phyloP scores from a whole-genome alignment of 2,888 invertebrate species.

The Drosophila quinaria region DNA sequence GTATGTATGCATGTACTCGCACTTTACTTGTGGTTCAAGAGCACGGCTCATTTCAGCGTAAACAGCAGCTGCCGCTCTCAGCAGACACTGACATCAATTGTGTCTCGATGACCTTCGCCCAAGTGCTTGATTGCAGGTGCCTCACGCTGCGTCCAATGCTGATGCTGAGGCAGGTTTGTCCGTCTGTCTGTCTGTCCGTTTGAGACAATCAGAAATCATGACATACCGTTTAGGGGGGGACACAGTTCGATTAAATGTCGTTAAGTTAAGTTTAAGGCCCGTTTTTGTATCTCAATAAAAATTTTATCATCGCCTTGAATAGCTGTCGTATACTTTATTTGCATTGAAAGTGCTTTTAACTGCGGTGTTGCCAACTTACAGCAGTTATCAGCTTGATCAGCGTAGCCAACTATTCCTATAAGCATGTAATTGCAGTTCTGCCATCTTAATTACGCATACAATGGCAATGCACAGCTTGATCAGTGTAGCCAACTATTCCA shows the following conservation, averaged over 20 bases:
- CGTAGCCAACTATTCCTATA: conserved; percentile 1
- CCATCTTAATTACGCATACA: neutral
- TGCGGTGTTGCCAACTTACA: conserved; percentile 2
- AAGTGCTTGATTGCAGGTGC: conserved; percentile 65
- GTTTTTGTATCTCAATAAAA: conserved; percentile 4
- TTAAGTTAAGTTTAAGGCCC: conserved; percentile 17
- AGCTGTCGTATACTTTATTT: neutral
- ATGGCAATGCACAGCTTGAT: neutral
- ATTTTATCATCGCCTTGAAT: conserved; percentile 7
- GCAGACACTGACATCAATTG: conserved; percentile 69
- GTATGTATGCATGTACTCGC: conserved; percentile 12
- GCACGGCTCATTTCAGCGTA: conserved; percentile 62
- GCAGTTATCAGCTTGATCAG: neutral
- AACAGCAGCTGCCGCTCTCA: conserved; percentile 56
- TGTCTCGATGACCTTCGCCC: conserved; percentile 61
- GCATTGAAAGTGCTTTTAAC: conserved; percentile 12
- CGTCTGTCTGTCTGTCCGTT: conserved; percentile 1
- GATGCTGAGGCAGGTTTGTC: conserved; percentile 2
- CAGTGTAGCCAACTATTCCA: conserved; percentile 1
- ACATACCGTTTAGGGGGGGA: conserved; percentile 44
- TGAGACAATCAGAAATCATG: conserved; percentile 58
- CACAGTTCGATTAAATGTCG: conserved; percentile 31
- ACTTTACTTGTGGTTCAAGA: conserved; percentile 51
- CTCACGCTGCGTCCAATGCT: conserved; percentile 6
- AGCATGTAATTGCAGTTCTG: neutral